These are phyloP conservation scores for Hyppa rectilinea DNA, from an alignment of 2,888 invertebrate genomes.

Conservation along the genomic window DNA sequence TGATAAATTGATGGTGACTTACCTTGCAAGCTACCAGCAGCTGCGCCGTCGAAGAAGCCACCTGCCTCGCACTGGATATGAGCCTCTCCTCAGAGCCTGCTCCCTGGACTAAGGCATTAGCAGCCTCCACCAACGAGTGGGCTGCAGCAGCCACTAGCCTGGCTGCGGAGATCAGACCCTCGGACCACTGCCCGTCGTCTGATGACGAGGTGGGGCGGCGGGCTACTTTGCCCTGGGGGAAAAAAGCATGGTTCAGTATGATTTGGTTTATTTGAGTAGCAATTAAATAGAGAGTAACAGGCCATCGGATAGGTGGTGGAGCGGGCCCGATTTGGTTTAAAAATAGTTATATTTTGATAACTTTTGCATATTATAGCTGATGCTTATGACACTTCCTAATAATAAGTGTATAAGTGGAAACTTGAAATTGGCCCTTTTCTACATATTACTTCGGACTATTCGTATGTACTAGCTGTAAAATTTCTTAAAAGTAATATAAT, in stretches of 20 bases:
- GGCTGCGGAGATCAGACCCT: conserved; percentile 98
- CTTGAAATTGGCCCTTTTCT: neutral
- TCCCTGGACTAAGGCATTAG: conserved; percentile 98
- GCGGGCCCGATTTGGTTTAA: too few species aligned
- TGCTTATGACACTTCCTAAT: too few species aligned
- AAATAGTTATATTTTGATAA: too few species aligned
- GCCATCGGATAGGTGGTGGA: too few species aligned
- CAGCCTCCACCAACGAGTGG: conserved; percentile 99
- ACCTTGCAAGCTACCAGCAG: conserved; percentile 99
- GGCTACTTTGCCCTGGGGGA: conserved; percentile 94
- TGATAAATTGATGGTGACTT: neutral
- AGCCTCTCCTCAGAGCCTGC: conserved; percentile 98
- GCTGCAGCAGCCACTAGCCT: conserved; percentile 99
- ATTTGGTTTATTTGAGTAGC: too few species aligned
- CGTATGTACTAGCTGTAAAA: neutral
- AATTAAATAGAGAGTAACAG: too few species aligned
- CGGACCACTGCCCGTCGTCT: conserved; percentile 99
- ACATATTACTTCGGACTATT: neutral
- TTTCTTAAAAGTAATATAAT: too few species aligned
- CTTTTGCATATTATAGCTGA: too few species aligned
- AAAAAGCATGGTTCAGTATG: too few species aligned
- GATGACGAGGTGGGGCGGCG: conserved; percentile 95
- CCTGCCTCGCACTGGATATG: conserved; percentile 98
- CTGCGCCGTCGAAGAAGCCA: conserved; percentile 99
- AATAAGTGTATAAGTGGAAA: too few species aligned